Conservation (phyloP, 2,797 vertebrate species). For the Diglossa cyanea region DNA sequence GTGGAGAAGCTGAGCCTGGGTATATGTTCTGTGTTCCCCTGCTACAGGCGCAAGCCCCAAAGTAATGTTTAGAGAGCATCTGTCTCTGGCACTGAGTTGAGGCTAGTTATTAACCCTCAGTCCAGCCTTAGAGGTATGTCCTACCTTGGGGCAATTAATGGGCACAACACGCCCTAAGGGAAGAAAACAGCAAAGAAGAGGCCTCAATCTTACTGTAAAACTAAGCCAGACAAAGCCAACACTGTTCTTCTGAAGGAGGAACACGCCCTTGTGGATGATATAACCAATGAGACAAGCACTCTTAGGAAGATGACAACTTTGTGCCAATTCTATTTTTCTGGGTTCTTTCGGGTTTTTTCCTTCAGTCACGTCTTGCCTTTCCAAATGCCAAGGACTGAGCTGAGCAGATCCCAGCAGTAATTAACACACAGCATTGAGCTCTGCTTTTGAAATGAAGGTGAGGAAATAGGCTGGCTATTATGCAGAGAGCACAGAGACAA, state of each 20-base stretch:
- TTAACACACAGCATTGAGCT: neutral
- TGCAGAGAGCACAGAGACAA: neutral
- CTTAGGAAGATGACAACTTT: neutral
- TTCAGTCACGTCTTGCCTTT: neutral
- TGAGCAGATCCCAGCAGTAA: neutral
- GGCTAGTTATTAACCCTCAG: neutral
- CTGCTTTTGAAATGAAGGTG: neutral
- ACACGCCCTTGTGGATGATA: neutral
- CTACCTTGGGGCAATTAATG: neutral
- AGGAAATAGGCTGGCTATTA: neutral
- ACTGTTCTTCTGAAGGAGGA: neutral
- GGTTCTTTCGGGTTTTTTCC: fast-evolving
- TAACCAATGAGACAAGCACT: neutral
- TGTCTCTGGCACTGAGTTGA: neutral
- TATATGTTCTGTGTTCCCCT: fast-evolving
- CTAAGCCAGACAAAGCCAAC: neutral
- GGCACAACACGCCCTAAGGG: neutral
- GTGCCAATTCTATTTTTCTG: neutral
- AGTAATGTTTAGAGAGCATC: neutral
- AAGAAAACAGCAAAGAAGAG: neutral
- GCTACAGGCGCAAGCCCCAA: neutral
- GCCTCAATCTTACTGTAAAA: neutral
- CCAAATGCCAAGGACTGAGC: neutral
- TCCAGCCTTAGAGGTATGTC: neutral
- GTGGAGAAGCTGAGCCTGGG: neutral